Conservation (phyloP, 2,888 invertebrate genomes). For the Drepanosiphum platanoidis region DNA sequence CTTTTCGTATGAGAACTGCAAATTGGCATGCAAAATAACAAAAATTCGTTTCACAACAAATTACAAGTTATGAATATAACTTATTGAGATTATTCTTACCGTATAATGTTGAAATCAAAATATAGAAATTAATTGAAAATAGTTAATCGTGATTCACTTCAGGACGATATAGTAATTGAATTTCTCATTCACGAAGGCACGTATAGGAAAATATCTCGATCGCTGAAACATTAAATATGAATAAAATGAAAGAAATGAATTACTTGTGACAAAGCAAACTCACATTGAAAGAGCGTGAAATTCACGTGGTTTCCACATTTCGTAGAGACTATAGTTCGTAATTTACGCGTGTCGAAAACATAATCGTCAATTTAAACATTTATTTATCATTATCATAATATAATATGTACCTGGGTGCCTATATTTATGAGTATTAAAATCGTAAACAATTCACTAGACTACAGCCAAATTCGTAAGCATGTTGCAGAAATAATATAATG, state of each 20-base stretch:
- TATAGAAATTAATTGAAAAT: too few relatives aligned
- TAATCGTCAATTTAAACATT: slow-evolving; percentile 25
- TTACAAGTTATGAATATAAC: background rate
- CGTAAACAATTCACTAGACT: background rate
- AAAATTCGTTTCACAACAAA: background rate
- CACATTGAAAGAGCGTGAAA: slow-evolving; percentile 34
- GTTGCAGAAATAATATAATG: slow-evolving; percentile 20
- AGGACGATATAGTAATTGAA: slow-evolving; percentile 8
- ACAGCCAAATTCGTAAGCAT: background rate
- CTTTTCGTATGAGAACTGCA: background rate
- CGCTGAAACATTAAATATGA: background rate
- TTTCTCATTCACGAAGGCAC: background rate
- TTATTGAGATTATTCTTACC: background rate
- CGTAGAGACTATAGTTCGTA: background rate
- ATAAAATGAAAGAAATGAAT: slow-evolving; percentile 14
- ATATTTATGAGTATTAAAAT: background rate
- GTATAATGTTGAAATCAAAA: background rate
- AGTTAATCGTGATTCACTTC: slow-evolving; percentile 15
- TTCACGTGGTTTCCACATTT: slow-evolving; percentile 42
- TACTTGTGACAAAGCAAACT: slow-evolving; percentile 1
- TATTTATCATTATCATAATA: background rate
- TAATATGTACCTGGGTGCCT: too few relatives aligned
- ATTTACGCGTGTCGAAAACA: slow-evolving; percentile 44
- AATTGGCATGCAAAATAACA: background rate
- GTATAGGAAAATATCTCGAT: slow-evolving; percentile 1